Evolutionary conservation across 2,113 vertebrate species (phyloP).

Genomic region (Eudorcas thomsonii): DNA sequence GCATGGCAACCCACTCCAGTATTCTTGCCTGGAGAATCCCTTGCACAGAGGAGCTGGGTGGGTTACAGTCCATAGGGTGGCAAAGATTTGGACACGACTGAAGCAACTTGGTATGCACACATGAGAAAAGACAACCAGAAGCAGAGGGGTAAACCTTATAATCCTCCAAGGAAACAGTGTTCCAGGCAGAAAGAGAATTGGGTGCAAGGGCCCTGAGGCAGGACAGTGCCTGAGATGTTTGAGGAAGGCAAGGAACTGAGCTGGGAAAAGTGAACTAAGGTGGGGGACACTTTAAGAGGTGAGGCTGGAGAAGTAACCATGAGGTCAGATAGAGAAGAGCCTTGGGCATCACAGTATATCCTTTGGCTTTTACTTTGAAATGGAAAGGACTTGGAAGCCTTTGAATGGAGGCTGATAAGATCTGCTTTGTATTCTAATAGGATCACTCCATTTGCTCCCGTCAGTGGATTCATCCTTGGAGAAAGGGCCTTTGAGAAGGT

Average conservation of each 20-base stretch:
- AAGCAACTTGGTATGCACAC: not conserved
- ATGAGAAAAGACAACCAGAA: not conserved
- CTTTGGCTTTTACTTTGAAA: not conserved
- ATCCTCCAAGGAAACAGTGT: not conserved
- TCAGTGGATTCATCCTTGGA: not conserved
- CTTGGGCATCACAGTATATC: too few relatives aligned
- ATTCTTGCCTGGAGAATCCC: not conserved
- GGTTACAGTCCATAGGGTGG: not conserved
- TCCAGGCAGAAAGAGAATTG: not conserved
- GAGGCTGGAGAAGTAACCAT: not conserved
- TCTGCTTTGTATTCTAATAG: not conserved
- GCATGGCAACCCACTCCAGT: not conserved
- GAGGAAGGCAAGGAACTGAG: not conserved
- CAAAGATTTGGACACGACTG: not conserved
- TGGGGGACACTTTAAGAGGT: not conserved
- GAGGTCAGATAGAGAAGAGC: not conserved
- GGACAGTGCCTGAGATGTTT: not conserved
- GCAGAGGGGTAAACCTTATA: rapidly evolving
- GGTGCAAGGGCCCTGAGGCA: not conserved
- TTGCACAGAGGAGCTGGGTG: not conserved
- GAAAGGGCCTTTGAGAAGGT: not conserved
- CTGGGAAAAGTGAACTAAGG: not conserved
- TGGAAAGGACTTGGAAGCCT: not conserved
- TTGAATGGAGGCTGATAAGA: not conserved
- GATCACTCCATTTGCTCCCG: not conserved